phyloP scores from a whole-genome alignment of 2,113 vertebrate genomes.

The Brachypteracias leptosomus region DNA sequence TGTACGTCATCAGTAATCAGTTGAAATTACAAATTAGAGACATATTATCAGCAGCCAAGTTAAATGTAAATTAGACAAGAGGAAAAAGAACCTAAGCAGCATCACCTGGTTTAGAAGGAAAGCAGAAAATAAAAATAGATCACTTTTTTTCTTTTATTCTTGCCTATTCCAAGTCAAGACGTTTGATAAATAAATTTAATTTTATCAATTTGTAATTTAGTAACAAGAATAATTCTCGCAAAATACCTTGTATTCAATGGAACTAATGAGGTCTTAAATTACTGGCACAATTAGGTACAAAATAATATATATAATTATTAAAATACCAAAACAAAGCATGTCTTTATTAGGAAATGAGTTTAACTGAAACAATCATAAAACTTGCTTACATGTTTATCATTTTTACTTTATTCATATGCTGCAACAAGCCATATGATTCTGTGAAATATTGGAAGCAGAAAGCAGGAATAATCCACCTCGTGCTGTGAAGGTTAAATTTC shows the following conservation, averaged over 20 bases:
- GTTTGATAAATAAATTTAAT: neutral
- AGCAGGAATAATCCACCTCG: neutral
- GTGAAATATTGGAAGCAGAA: neutral
- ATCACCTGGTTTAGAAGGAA: constrained; percentile 43
- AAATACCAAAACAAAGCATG: neutral
- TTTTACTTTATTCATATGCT: neutral
- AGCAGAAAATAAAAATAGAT: constrained; percentile 28
- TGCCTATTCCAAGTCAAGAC: neutral
- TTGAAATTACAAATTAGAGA: constrained; percentile 63
- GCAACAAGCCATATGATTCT: neutral
- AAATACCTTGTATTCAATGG: neutral
- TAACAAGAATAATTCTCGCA: neutral
- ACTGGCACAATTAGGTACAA: neutral
- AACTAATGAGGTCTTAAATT: neutral
- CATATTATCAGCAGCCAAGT: constrained; percentile 48
- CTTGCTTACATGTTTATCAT: neutral
- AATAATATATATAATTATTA: neutral
- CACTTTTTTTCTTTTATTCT: neutral
- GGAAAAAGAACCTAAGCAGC: constrained; percentile 6
- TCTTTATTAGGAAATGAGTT: neutral
- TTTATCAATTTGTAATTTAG: neutral
- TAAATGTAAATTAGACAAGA: constrained; percentile 57
- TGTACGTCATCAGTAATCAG: constrained; percentile 65
- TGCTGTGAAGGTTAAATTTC: neutral
- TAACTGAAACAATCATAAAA: neutral